Evolutionary conservation across 2,113 vertebrate genomes (phyloP).

Genomic region (Chloroceryle aenea): DNA sequence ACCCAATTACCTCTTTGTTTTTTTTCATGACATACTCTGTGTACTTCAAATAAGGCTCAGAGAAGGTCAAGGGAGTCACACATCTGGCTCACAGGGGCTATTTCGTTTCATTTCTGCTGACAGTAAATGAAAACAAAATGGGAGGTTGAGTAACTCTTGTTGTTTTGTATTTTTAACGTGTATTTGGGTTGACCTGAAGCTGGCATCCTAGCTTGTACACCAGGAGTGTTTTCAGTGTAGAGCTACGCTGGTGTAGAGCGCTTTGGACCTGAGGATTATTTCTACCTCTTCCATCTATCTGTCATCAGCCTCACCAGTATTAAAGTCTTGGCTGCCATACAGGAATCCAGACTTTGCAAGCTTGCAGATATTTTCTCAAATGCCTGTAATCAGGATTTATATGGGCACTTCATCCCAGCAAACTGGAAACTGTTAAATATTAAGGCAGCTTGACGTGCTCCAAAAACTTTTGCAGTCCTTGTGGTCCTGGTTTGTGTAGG

Average conservation of each 20-base stretch:
- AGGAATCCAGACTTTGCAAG: conserved; percentile 62
- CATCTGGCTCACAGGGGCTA: background rate
- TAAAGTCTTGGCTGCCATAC: conserved; percentile 52
- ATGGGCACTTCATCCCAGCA: conserved; percentile 29
- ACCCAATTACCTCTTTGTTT: background rate
- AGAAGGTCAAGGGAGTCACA: background rate
- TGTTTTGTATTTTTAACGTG: background rate
- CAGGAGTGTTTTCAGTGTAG: background rate
- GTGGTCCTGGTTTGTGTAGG: background rate
- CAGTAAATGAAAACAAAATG: background rate
- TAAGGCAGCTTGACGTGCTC: background rate
- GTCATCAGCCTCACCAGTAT: conserved; percentile 60
- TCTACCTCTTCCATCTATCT: conserved; percentile 64
- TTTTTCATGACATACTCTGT: background rate
- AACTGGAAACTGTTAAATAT: conserved; percentile 41
- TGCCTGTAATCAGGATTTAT: conserved; percentile 65
- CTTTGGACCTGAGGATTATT: conserved; percentile 29
- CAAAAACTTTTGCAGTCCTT: background rate
- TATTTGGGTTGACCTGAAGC: background rate
- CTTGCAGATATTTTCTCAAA: conserved; percentile 69
- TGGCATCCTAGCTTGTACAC: background rate
- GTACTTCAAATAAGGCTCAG: background rate
- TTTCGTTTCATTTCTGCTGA: background rate
- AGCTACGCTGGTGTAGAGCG: background rate
- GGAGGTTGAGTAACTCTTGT: background rate